phyloP scores from a whole-genome alignment of 1,140 invertebrate species.

The Tetramorium parvispinum region DNA sequence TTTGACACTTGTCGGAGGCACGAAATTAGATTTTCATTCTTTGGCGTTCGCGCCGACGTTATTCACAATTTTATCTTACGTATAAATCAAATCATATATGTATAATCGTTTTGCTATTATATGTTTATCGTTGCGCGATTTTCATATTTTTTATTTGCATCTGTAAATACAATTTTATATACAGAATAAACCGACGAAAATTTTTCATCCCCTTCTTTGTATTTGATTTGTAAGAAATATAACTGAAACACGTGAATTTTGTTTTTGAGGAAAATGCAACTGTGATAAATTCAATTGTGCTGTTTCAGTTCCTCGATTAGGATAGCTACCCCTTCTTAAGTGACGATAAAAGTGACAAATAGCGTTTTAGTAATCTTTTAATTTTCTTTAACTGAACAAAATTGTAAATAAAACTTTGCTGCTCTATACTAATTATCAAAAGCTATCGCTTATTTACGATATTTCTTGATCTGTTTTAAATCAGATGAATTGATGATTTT shows the following conservation, averaged over 20 bases:
- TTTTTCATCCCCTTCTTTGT: background rate
- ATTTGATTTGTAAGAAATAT: background rate
- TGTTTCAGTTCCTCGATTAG: background rate
- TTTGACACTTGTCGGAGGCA: constrained; percentile 47
- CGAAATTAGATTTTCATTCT: constrained; percentile 57
- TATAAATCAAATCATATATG: background rate
- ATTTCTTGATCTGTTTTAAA: background rate
- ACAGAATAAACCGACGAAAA: background rate
- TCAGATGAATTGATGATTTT: constrained; percentile 44
- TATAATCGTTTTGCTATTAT: background rate
- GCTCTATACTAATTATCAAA: background rate
- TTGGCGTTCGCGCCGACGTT: constrained; percentile 15
- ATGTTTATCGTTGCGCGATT: background rate
- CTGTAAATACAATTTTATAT: background rate
- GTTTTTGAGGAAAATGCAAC: background rate
- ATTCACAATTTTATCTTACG: background rate
- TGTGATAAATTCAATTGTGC: background rate
- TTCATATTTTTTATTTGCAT: background rate
- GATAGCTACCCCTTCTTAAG: background rate
- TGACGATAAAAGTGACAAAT: background rate
- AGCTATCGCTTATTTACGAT: background rate
- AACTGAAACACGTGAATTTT: background rate
- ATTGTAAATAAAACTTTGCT: background rate
- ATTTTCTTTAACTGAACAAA: background rate
- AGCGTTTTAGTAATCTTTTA: too few species aligned